phyloP scores from a whole-genome alignment of 2,797 vertebrate species.

The Anas flavirostris region DNA sequence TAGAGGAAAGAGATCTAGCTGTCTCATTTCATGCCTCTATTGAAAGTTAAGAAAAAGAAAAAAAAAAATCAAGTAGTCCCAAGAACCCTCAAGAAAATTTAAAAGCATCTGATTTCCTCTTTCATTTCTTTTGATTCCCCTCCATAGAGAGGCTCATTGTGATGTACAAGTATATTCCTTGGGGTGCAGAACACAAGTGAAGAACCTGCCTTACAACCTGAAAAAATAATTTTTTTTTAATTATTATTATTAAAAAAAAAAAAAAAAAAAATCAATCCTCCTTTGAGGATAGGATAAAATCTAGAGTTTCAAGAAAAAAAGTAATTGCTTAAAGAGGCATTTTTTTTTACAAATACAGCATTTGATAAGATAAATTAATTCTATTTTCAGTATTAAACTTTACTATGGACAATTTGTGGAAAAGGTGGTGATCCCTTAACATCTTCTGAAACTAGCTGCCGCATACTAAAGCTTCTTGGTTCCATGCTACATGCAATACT shows the following conservation, averaged over 20 bases:
- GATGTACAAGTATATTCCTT: not conserved
- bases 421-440: not conserved
- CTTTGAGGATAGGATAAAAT: not conserved
- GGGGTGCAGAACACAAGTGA: not conserved
- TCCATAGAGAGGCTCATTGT: not conserved
- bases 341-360: not conserved
- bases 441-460: not conserved
- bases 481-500: not conserved
- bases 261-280: not conserved
- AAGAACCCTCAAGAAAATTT: not conserved
- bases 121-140: not conserved
- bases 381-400: not conserved
- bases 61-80: not conserved
- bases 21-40: not conserved
- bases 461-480: not conserved
- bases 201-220: not conserved
- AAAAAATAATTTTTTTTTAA: not conserved
- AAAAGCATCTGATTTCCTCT: not conserved
- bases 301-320: not conserved
- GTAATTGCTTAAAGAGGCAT: not conserved
- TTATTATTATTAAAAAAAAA: too few relatives aligned
- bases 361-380: not conserved
- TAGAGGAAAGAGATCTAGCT: not conserved
- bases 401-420: not conserved
- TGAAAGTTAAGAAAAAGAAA: not conserved